Base-by-base conservation (phyloP, 2,113 vertebrate genomes). In the Lontra canadensis region DNA sequence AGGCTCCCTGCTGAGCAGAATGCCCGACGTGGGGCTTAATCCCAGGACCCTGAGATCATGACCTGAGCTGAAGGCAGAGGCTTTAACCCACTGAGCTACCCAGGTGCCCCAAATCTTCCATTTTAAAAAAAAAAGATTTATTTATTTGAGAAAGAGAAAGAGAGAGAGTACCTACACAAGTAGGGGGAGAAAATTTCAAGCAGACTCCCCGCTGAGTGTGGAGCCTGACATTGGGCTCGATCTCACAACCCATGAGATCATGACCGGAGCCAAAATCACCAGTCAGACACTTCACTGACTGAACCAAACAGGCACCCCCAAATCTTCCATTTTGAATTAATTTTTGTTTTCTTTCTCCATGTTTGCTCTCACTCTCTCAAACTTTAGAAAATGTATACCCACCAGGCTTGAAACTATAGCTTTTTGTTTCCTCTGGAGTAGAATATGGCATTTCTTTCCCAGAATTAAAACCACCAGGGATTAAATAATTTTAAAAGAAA, bases 361-460 rank as follows among this genome's bases (percentile, higher is more conserved):
- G 0, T 47, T 92, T 55, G 0, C 17, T 59, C 8, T 85, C 20
- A 0, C 2, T 59, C 23, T 94, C 73, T 97, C 42, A 80, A n/a
- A 6, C 57, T 96, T 83, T 65, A 25, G 83, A 96, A 95, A 73
- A 80, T 26, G 90, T 89, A 94, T 91, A 82, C 26, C 44, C 31
- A 39, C 63, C 15, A 57, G 26, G 6, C 29, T 76, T 31, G 52
- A 20, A 39, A 63, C 5, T 69, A 36, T 65, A 76, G 23, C n/a
- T 84, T 4, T 85, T 96, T 92, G 97, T 26, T 97, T 29, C 49
- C 8, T 83, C 47, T 73, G 26, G 11, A n/a, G 1, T 49, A 49
- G 42, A 92, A 96, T 83, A 74, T 88, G 93, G 55, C n/a, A 87
- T 81, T 61, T 96, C 69, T 42, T 91, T 65, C 73, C 57, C n/a